phyloP scores from a whole-genome alignment of 2,888 invertebrate genomes.

The Ypsolopha sequella region DNA sequence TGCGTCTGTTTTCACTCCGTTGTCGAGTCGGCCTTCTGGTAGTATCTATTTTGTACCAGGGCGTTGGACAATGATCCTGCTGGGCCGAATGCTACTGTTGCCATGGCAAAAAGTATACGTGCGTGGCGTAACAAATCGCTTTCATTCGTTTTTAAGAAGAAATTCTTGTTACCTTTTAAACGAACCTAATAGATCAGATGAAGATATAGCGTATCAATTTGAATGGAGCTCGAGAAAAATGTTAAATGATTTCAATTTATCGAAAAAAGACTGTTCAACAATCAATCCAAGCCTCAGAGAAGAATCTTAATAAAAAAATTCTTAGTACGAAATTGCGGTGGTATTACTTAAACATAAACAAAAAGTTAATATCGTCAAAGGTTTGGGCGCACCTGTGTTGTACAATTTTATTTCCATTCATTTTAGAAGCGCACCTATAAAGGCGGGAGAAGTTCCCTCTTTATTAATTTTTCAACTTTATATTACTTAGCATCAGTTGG shows the following conservation, averaged over 20 bases:
- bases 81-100: not conserved
- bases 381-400: constrained; percentile 64
- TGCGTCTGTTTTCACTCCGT: too few relatives aligned
- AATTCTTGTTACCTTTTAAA: constrained; percentile 29
- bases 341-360: constrained; percentile 46
- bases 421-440: constrained; percentile 68
- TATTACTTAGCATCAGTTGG: constrained; percentile 62
- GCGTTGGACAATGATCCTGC: not conserved
- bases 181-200: constrained; percentile 16
- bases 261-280: too few relatives aligned
- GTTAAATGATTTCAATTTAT: too few relatives aligned
- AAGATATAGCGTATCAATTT: too few relatives aligned
- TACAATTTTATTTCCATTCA: constrained; percentile 69
- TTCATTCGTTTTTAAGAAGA: constrained; percentile 57
- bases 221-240: too few relatives aligned
- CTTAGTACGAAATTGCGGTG: constrained; percentile 11
- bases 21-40: too few relatives aligned
- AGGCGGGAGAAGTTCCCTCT: constrained; percentile 61
- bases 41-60: not conserved
- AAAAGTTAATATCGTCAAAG: constrained; percentile 68
- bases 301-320: not conserved
- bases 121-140: constrained; percentile 39
- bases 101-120: not conserved
- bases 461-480: constrained; percentile 72
- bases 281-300: not conserved